A percentile compares a stretch with the other conserved stretches of the same genome.
Evolutionary conservation across 2,113 vertebrate genomes (phyloP).

Genomic region (Isurus oxyrinchus): DNA sequence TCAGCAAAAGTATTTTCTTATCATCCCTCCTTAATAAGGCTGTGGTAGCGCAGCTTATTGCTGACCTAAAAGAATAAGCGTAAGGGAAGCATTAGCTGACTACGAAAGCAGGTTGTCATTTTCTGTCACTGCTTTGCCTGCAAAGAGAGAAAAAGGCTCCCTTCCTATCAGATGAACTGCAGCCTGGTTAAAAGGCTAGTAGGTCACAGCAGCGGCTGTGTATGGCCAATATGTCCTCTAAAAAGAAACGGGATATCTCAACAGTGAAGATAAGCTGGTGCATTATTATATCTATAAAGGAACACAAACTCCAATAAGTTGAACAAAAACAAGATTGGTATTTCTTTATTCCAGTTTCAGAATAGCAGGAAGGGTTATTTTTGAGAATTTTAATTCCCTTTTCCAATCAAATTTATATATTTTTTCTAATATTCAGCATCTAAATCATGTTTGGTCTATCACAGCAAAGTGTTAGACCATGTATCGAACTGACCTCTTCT

Average conservation of each 20-base stretch:
- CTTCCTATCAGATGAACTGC: not conserved
- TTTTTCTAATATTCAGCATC: not conserved
- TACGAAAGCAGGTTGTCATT: not conserved
- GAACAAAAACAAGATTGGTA: not conserved
- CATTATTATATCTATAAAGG: not conserved
- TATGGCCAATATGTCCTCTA: not conserved
- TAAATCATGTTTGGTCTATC: not conserved
- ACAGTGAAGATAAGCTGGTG: not conserved
- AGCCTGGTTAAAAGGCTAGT: not conserved
- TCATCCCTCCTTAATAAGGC: not conserved
- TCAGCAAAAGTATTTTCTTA: slow-evolving; percentile 11
- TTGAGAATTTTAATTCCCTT: not conserved
- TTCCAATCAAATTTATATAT: not conserved
- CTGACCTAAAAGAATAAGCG: not conserved
- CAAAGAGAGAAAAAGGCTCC: not conserved
- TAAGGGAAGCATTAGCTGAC: not conserved
- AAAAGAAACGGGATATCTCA: not conserved
- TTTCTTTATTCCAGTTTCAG: not conserved
- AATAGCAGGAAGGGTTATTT: not conserved
- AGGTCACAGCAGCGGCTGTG: not conserved
- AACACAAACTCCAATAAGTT: not conserved
- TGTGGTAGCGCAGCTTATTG: not conserved
- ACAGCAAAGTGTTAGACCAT: not conserved
- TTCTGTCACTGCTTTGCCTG: not conserved
- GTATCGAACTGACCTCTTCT: not conserved